These are phyloP conservation scores for Bombylius major DNA, from an alignment of 2,888 invertebrate species.

Conservation along the genomic window DNA sequence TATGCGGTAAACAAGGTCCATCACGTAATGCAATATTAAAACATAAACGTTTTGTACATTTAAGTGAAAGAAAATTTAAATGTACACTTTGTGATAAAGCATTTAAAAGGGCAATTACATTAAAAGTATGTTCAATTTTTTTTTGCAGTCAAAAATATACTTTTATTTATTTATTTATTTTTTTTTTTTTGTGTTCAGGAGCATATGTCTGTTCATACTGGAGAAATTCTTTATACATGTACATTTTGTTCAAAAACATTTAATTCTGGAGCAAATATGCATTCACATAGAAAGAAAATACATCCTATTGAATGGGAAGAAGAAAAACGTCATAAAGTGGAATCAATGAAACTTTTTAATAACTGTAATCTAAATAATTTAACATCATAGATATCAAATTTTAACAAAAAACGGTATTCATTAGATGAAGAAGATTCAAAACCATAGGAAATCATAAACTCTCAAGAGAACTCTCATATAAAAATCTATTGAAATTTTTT, in stretches of 20 bases:
- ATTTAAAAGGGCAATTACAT: conserved; percentile 17
- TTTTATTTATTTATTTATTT: background rate
- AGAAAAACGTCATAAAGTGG: conserved; percentile 11
- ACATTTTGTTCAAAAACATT: conserved; percentile 19
- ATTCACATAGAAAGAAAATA: conserved; percentile 18
- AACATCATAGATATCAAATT: too few relatives aligned
- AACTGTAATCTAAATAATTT: background rate
- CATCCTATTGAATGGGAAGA: conserved; percentile 17
- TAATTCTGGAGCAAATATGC: conserved; percentile 20
- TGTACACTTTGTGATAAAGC: conserved; percentile 18
- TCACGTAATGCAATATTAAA: conserved; percentile 18
- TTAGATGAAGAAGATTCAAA: too few relatives aligned
- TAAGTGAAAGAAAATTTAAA: conserved; percentile 16
- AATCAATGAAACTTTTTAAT: conserved; percentile 2
- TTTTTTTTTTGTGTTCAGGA: conserved; percentile 12
- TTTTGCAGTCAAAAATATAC: background rate
- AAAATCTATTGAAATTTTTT: too few relatives aligned
- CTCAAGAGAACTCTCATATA: too few relatives aligned
- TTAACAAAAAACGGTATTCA: too few relatives aligned
- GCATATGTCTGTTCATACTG: conserved; percentile 19
- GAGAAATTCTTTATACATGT: conserved; percentile 18
- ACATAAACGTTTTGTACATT: conserved; percentile 19
- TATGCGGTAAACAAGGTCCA: conserved; percentile 19
- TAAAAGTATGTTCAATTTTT: conserved; percentile 11
- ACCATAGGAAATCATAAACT: too few relatives aligned